Evolutionary conservation across 2,888 invertebrate species (phyloP).

Genomic region (Lingula anatina): DNA sequence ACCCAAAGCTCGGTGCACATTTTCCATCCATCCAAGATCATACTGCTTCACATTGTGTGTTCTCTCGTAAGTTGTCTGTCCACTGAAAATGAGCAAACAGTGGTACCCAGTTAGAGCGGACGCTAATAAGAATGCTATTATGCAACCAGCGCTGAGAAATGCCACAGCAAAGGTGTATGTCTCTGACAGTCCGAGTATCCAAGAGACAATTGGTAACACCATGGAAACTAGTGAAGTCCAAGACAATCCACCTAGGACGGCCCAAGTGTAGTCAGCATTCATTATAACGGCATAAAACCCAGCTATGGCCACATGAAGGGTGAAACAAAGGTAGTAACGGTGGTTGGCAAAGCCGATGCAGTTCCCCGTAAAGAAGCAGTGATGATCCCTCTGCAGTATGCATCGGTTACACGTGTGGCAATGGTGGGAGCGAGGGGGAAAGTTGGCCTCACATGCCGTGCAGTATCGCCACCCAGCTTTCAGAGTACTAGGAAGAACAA

Average conservation of each 20-base stretch:
- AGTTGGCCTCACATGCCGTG: constrained; percentile 42
- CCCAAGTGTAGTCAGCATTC: constrained; percentile 43
- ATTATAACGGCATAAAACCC: constrained; percentile 42
- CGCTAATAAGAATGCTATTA: constrained; percentile 33
- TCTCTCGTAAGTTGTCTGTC: constrained; percentile 72
- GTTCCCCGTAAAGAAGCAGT: constrained; percentile 74
- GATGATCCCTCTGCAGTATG: constrained; percentile 24
- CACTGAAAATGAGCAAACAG: constrained; percentile 65
- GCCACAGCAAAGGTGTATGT: constrained; percentile 24
- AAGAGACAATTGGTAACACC: constrained; percentile 39
- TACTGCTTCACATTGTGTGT: constrained; percentile 61
- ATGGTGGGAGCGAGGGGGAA: constrained; percentile 45
- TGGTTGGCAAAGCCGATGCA: constrained; percentile 82
- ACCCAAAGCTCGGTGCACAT: constrained; percentile 74
- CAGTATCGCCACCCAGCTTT: constrained; percentile 80
- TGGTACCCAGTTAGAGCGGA: constrained; percentile 40
- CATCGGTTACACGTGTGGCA: constrained; percentile 34
- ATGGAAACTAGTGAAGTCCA: constrained; percentile 28
- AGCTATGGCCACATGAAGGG: constrained; percentile 67
- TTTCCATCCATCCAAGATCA: constrained; percentile 67
- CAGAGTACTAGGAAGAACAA: too few species aligned
- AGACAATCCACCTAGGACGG: constrained; percentile 31
- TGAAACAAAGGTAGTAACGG: constrained; percentile 75
- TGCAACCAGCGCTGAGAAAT: constrained; percentile 35
- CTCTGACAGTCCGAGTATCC: constrained; percentile 27